Base-by-base conservation (phyloP, 2,797 vertebrate genomes). In the Neoniphon sammara region DNA sequence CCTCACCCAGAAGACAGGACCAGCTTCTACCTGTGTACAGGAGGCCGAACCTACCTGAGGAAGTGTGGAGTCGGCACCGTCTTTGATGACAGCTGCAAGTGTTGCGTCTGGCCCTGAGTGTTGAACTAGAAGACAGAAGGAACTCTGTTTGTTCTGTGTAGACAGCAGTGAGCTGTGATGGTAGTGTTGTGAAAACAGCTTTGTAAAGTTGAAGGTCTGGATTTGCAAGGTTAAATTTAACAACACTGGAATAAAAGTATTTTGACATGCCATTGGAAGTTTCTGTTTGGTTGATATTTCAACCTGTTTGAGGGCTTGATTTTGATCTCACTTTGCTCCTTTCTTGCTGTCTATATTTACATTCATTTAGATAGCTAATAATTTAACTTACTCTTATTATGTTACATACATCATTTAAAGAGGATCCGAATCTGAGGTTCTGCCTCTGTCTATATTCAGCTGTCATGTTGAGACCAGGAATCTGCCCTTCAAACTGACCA, bases 71-170 rank as follows among this genome's bases (percentile, higher is more conserved):
- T 0, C 0, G 91, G 91, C 53, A 83, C 91, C 1, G 36, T 91
- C 60, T 93, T 72, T 23, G 3, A 81, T 14, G 64, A 87, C 0
- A 30, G 15, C 36, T 93, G 93, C 81, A 91, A 92, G 34, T 93
- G 93, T 73, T 93, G 92, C 11, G 1, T 0, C 12, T 93, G 92
- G 92, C 73, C 88, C 5, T 66, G 39, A 66, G 20, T 18, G 12
- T 55, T 30, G 30, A 34, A 7, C 8, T 4, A 17, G 54, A 4
- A 30, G 14, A 18, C 15, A 56, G 18, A 20, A 17, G 9, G 34
- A 36, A 1, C 34, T 36, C 34, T 36, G 7, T 36, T 36, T 36
- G 34, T 36, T 7, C 34, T 36, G 9, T 36, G 7, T 7, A 36
- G 7, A 39, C 20, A 3, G n/a, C n/a, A 36, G 58, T 21, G 53